A percentile compares a stretch with the other conserved stretches of the same genome.
phyloP scores from a whole-genome alignment of 2,888 invertebrate species.

The Harpagoxenus sublaevis region DNA sequence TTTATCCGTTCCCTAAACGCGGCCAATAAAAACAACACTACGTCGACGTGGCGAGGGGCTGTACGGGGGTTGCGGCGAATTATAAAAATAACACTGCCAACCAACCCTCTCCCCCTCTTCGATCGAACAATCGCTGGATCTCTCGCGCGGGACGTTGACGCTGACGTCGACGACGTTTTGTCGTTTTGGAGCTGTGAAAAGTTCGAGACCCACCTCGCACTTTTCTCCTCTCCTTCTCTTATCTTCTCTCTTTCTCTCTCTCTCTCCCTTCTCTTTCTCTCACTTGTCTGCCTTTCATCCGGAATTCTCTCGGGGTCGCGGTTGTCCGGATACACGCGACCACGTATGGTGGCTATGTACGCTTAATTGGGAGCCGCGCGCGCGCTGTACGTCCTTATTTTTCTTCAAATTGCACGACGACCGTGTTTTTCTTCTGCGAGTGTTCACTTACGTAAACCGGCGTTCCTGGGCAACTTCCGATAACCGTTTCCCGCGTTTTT shows the following conservation, averaged over 20 bases:
- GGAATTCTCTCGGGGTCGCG: conserved; percentile 5
- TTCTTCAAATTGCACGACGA: conserved; percentile 44
- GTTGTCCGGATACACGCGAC: conserved; percentile 15
- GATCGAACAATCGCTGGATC: conserved; percentile 84
- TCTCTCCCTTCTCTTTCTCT: background rate
- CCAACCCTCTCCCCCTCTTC: conserved; percentile 43
- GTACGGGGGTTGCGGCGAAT: conserved; percentile 79
- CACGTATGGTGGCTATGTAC: background rate
- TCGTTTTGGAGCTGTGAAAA: conserved; percentile 66
- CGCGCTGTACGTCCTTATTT: conserved; percentile 44
- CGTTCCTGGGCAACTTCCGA: conserved; percentile 32
- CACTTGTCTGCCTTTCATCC: conserved; percentile 34
- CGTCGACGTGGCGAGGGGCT: conserved; percentile 65
- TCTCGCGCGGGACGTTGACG: conserved; percentile 75
- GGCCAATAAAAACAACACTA: conserved; percentile 84
- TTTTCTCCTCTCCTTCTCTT: conserved; percentile 24
- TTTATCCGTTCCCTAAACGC: conserved; percentile 78
- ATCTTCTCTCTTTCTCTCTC: conserved; percentile 4
- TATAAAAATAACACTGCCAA: conserved; percentile 85
- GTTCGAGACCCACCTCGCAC: conserved; percentile 57
- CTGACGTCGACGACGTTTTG: conserved; percentile 56
- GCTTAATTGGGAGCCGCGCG: conserved; percentile 42
- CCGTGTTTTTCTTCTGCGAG: conserved; percentile 35
- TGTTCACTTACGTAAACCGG: conserved; percentile 43
- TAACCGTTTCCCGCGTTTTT: conserved; percentile 38